Base-by-base conservation (phyloP, 2,797 vertebrate genomes). In the Pseudopleuronectes americanus region DNA sequence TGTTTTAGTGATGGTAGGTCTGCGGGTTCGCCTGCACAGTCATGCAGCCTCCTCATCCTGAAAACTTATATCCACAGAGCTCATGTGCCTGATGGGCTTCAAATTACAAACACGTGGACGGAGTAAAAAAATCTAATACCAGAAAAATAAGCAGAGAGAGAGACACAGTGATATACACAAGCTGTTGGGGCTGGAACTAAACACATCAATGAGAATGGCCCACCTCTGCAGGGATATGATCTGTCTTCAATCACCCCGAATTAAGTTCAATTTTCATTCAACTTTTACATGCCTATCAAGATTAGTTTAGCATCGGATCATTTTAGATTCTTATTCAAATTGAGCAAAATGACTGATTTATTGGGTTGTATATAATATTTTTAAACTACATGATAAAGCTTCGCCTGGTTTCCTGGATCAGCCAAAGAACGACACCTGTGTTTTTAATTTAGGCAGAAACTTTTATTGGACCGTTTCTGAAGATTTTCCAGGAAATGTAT, bases 71-170 rank as follows among this genome's bases (percentile, higher is more conserved):
- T 56, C 38, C 45, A 64, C 58, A 55, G 26, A 0, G 0, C 70
- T 72, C 73, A 77, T 13, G 16, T 77, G 79, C 22, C 58, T 13
- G 14, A 69, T 47, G 60, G 72, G 43, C n/a, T 80, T 65, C 49
- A 65, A 73, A 70, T 84, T 85, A 74, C 79, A 65, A 71, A 71
- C 77, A 84, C 36, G 9, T 62, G 71, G 52, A 38, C 0, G 33
- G 57, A 66, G 53, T n/a, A 64, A 58, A 65, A 31, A 80, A 76
- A 77, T 71, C 57, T 22, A 71, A 84, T 43, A 76, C 47, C 59
- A 66, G 49, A 60, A 58, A 41, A 73, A 74, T 24, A 57, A 59
- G 3, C n/a, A 61, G 7, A 13, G 13, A 9, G 14, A 65, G 38
- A 77, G 31, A 70, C 55, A 23, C 23, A 23, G 48, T 1, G 49